Evolutionary conservation across 2,113 vertebrate genomes (phyloP), one percentile per base, ranked within the genome.

Genomic region (Pao palembangensis): DNA sequence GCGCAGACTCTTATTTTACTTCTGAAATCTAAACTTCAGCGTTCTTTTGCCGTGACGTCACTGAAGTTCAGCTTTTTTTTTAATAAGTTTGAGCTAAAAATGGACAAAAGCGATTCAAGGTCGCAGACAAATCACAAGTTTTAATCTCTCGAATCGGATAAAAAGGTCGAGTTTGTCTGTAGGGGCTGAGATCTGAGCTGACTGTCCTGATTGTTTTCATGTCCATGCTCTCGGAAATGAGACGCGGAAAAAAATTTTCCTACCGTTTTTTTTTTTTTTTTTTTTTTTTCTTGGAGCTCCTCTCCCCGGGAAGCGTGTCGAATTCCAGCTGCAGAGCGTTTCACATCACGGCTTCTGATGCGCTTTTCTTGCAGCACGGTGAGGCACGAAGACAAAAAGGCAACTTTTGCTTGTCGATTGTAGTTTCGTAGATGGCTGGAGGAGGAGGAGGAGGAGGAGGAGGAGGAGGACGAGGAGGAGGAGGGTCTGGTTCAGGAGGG

Each of bases 41-140:
- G 6, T 18, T 7, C 5, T 28, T 28, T 28, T 28, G 20, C 1
- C 12, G 63, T 70, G 82, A 86, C 84, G 86, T 86, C 80, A 86
- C 31, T 1, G 16, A 64, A 73, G 67, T 73, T 58, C 56, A 52
- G 19, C 20, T 57, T 60, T 54, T 41, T 41, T 56, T 67, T 64
- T 5, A 4, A 5, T 0, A 51, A 60, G 16, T 78, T 80, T 68
- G 18, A 11, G 28, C 1, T 13, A n/a, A 46, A 49, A 51, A 50
- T 6, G 8, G 2, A 1, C 5, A 7, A 23, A 51, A 47, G 0
- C 5, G 18, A 1, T 0, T 0, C 0, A 1, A 11, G 5, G 2
- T 16, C 10, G 0, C 1, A 8, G 46, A 1, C 10, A 54, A 58
- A 58, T 2, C 0, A 17, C 1, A 5, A 3, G 34, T 47, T 47